Evolutionary conservation across 2,113 vertebrate species (phyloP), one percentile per base, ranked within the genome.

Genomic region (Cheilinus undulatus): DNA sequence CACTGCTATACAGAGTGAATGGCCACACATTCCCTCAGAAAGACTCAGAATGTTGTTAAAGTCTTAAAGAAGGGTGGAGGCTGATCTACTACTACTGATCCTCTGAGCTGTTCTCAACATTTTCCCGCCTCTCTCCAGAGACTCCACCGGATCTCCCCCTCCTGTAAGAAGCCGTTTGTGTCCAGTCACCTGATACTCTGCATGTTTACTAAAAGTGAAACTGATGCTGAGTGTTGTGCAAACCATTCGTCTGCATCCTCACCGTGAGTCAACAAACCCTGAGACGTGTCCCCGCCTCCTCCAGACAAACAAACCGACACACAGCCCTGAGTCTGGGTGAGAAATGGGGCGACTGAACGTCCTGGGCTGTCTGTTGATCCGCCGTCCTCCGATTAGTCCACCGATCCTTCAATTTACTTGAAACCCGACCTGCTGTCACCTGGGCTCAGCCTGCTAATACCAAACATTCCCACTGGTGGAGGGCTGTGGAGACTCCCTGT

Each of bases 321-420:
- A 3, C 15, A 17, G 40, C 17, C 8, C 32, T 19, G 15, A 42
- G 51, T 11, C 27, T 43, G 50, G 32, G 59, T 49, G 69, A 32
- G 59, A 17, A 6, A 5, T 12, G 26, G 42, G 27, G 58, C 32
- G 36, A 53, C 10, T 5, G 5, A 26, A 28, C 43, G 0, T 43
- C 51, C 50, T 17, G 85, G 52, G 73, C 51, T 24, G 77, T 83
- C 62, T 83, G 80, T 76, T 84, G 74, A 66, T 23, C 24, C 64
- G 22, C 62, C 5, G 22, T 7, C 30, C 10, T 59, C 38, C 38
- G 40, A 50, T 67, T 15, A 45, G 76, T 82, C 61, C 83, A 66
- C 40, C 20, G 45, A 82, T 69, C 83, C 85, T 40, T 73, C 75
- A 89, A 87, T 89, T 89, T 86, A 58, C 42, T 59, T n/a, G 74